A percentile compares a stretch with the other conserved stretches of the same genome.
Evolutionary conservation across 2,113 vertebrate species (phyloP).

Genomic region (Xenotilapia leptura): DNA sequence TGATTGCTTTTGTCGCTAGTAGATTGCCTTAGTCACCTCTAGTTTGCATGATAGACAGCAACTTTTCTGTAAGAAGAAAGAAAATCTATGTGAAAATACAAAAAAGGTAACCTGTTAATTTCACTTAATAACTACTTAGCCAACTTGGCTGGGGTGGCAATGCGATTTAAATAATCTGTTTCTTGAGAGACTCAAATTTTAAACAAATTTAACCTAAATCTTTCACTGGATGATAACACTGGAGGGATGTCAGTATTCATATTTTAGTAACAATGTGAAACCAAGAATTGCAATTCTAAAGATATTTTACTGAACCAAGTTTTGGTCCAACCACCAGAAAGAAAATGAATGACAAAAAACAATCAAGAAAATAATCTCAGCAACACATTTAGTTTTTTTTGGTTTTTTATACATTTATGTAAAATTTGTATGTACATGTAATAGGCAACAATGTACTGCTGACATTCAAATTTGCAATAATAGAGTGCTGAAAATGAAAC

Average conservation of each 20-base stretch:
- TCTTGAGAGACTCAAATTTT: not conserved
- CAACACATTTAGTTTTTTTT: not conserved
- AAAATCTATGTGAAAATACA: not conserved
- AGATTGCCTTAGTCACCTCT: not conserved
- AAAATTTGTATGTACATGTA: slow-evolving; percentile 74
- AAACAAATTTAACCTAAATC: not conserved
- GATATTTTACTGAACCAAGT: not conserved
- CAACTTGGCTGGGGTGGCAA: not conserved
- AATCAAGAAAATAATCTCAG: not conserved
- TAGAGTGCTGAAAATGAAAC: slow-evolving; percentile 53
- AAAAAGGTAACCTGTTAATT: not conserved
- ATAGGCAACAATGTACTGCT: slow-evolving; percentile 55
- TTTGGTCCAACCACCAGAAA: not conserved
- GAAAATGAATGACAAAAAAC: not conserved
- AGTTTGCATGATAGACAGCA: not conserved
- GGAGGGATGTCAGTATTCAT: not conserved
- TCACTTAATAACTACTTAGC: not conserved
- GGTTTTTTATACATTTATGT: slow-evolving; percentile 61
- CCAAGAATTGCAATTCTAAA: not conserved
- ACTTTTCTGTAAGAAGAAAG: not conserved
- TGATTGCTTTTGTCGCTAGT: not conserved
- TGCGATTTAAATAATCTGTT: not conserved
- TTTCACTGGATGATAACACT: not conserved
- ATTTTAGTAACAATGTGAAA: not conserved
- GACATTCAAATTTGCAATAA: slow-evolving; percentile 52